Conservation (phyloP, 1,140 invertebrate species). For the Branchinecta lynchi region DNA sequence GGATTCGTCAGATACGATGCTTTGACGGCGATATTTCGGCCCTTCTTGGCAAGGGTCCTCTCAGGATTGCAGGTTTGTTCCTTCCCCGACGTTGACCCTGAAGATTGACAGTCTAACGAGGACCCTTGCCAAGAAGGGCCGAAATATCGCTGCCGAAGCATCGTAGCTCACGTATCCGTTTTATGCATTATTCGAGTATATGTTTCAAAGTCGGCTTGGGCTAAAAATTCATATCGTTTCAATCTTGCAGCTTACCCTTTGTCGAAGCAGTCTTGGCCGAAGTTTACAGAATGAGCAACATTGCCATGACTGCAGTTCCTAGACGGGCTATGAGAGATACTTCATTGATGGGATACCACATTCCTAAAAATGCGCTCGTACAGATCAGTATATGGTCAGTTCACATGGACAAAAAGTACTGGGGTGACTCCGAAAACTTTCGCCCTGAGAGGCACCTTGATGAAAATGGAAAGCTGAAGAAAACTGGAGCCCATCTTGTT, state of each 20-base stretch:
- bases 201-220: too few relatives aligned
- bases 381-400: conserved; percentile 46
- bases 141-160: too few relatives aligned
- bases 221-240: too few relatives aligned
- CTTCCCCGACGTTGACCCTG: too few relatives aligned
- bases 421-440: conserved; percentile 49
- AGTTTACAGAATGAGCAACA: conserved; percentile 18
- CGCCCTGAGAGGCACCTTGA: conserved; percentile 51
- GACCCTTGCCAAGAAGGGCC: too few relatives aligned
- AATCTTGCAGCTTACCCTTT: conserved; percentile 15
- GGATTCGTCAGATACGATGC: too few relatives aligned
- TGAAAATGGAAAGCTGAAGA: conserved; percentile 35
- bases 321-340: conserved; percentile 14
- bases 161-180: too few relatives aligned
- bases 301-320: conserved; percentile 17
- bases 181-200: too few relatives aligned
- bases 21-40: too few relatives aligned
- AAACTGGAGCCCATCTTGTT: conserved; percentile 36
- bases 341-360: conserved; percentile 16
- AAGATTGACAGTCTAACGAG: too few relatives aligned
- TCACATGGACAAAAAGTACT: conserved; percentile 43
- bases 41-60: too few relatives aligned
- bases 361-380: conserved; percentile 37
- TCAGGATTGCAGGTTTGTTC: too few relatives aligned
- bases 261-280: conserved; percentile 18